Percentiles rank a stretch among this genome's conserved stretches.
These are phyloP conservation scores for Apeira syringaria DNA, from an alignment of 2,888 invertebrate genomes.

Conservation along the genomic window DNA sequence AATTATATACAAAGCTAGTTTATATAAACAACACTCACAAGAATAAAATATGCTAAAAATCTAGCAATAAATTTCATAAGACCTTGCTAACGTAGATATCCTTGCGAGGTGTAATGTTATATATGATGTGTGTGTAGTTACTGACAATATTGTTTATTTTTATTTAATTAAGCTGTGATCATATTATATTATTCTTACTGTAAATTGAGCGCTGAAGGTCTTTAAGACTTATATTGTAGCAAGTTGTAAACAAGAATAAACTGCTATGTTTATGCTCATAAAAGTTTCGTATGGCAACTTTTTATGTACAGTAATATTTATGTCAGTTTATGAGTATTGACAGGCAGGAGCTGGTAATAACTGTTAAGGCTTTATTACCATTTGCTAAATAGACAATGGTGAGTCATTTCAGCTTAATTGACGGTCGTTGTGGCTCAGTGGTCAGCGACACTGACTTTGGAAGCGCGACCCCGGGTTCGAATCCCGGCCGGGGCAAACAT, in stretches of 20 bases:
- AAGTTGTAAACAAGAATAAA: background rate
- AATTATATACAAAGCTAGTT: too few species aligned
- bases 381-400: too few species aligned
- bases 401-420: too few species aligned
- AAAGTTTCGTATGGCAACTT: background rate
- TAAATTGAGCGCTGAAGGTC: background rate
- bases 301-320: too few species aligned
- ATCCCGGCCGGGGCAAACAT: too few species aligned
- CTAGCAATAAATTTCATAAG: slow-evolving; percentile 1
- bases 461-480: too few species aligned
- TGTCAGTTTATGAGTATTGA: background rate
- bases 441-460: too few species aligned
- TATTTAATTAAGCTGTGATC: slow-evolving; percentile 5
- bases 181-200: slow-evolving; percentile 2
- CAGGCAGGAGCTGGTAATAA: too few species aligned
- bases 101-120: background rate
- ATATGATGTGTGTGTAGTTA: slow-evolving; percentile 16
- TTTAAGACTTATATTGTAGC: background rate
- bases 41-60: slow-evolving; percentile 3
- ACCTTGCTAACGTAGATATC: background rate
- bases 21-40: too few species aligned
- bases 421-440: too few species aligned
- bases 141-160: slow-evolving; percentile 7
- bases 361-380: too few species aligned
- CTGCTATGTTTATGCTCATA: background rate